A percentile compares a stretch with the other conserved stretches of the same genome.
These are phyloP conservation scores for Epicampocera succincta DNA, from an alignment of 2,888 invertebrate genomes.

Conservation along the genomic window DNA sequence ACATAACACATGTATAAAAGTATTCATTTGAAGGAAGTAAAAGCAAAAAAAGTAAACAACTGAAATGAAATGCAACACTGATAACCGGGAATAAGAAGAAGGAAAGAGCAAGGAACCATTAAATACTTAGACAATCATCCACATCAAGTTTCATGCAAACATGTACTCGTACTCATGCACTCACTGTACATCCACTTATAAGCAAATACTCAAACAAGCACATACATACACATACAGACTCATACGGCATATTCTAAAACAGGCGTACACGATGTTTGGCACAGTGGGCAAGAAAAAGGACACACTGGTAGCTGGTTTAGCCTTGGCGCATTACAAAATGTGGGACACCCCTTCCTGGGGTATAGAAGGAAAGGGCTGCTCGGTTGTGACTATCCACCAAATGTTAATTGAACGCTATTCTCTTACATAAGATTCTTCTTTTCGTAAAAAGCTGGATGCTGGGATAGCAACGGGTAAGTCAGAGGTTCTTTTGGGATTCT, in stretches of 20 bases:
- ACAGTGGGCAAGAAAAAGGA: background rate
- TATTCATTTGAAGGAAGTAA: conserved; percentile 14
- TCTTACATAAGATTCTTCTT: no score
- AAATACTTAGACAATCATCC: conserved; percentile 51
- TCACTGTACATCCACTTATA: conserved; percentile 38
- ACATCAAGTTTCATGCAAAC: conserved; percentile 43
- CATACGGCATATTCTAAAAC: background rate
- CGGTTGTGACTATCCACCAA: no score
- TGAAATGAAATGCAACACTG: conserved; percentile 15
- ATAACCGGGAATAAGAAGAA: background rate
- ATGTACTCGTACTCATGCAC: conserved; percentile 22
- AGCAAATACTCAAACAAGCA: background rate
- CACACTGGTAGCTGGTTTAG: no score
- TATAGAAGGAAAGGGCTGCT: no score
- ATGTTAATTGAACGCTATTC: no score
- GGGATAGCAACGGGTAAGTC: no score
- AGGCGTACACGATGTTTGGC: background rate
- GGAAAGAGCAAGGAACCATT: conserved; percentile 26
- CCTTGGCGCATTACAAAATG: no score
- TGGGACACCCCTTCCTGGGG: no score
- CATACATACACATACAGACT: background rate
- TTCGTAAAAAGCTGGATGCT: no score
- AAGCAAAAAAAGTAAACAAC: background rate
- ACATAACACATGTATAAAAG: conserved; percentile 32
- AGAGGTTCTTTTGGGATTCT: no score